These are phyloP conservation scores for Columbina picui DNA, from an alignment of 2,113 vertebrate genomes.

Conservation along the genomic window DNA sequence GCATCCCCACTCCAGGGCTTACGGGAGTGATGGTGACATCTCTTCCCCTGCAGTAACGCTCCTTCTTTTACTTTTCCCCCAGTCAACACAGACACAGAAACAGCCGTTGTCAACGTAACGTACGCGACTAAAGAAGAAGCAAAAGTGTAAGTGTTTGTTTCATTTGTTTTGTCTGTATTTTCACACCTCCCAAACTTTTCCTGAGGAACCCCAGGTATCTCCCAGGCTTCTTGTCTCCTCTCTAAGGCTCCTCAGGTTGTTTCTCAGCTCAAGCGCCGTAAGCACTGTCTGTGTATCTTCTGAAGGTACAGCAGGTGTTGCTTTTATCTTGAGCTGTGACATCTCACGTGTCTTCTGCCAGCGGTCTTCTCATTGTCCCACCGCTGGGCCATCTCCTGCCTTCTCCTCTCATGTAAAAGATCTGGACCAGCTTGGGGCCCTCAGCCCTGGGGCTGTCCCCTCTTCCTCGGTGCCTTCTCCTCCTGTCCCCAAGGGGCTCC, in stretches of 20 bases:
- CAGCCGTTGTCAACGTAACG: slow-evolving; percentile 94
- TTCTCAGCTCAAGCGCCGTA: background rate
- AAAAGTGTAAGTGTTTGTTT: slow-evolving; percentile 85
- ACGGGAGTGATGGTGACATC: fast-evolving
- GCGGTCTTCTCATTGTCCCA: background rate
- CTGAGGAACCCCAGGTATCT: background rate
- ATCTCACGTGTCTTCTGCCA: fast-evolving
- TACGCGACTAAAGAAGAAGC: slow-evolving; percentile 92
- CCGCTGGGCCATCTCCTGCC: background rate
- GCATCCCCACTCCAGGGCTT: fast-evolving
- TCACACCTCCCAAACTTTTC: background rate
- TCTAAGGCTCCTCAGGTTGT: background rate
- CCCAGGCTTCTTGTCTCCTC: background rate
- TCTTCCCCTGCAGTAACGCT: background rate
- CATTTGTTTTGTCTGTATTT: fast-evolving
- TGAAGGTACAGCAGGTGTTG: background rate
- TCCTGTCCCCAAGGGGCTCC: background rate
- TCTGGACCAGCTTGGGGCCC: background rate
- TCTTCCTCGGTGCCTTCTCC: background rate
- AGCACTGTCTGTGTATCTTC: background rate
- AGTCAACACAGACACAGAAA: slow-evolving; percentile 96
- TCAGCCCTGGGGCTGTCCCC: background rate
- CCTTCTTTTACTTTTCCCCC: slow-evolving; percentile 30
- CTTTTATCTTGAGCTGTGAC: background rate
- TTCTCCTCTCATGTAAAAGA: background rate